A percentile compares a stretch with the other conserved stretches of the same genome.
These are phyloP conservation scores for Chromis chromis DNA, from an alignment of 2,797 vertebrate genomes.

Conservation along the genomic window DNA sequence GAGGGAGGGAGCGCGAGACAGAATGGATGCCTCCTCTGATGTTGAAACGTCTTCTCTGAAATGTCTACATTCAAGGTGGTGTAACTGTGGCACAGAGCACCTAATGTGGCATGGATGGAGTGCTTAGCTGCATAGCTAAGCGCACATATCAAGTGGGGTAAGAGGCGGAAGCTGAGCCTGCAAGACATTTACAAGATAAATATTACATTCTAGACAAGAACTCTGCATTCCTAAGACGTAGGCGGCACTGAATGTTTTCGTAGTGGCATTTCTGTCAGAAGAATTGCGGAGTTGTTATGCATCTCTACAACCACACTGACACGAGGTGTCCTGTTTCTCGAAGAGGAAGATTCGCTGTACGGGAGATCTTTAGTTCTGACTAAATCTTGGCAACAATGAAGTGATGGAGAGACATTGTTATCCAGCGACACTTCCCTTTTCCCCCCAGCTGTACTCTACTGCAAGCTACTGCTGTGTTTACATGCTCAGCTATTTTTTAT, in stretches of 20 bases:
- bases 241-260: constrained; percentile 70
- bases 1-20: constrained; percentile 30
- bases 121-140: constrained; percentile 65
- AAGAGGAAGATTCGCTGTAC: constrained; percentile 40
- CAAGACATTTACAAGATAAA: constrained; percentile 80
- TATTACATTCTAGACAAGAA: constrained; percentile 81
- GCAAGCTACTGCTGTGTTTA: constrained; percentile 1
- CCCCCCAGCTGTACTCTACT: background rate
- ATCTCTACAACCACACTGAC: constrained; percentile 68
- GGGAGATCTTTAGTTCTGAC: constrained; percentile 59
- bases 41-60: constrained; percentile 61
- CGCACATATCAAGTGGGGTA: constrained; percentile 62
- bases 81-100: constrained; percentile 61
- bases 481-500: background rate
- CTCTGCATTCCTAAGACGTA: constrained; percentile 70
- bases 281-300: constrained; percentile 63
- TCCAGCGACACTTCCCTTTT: background rate
- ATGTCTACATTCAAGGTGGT: constrained; percentile 67
- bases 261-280: constrained; percentile 79
- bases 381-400: constrained; percentile 49
- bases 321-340: constrained; percentile 57
- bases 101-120: constrained; percentile 67
- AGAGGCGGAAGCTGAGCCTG: constrained; percentile 67
- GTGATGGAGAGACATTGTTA: constrained; percentile 56
- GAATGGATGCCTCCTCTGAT: constrained; percentile 59